Evolutionary conservation across 2,888 invertebrate genomes (phyloP).

Genomic region (Tholera decimalis): DNA sequence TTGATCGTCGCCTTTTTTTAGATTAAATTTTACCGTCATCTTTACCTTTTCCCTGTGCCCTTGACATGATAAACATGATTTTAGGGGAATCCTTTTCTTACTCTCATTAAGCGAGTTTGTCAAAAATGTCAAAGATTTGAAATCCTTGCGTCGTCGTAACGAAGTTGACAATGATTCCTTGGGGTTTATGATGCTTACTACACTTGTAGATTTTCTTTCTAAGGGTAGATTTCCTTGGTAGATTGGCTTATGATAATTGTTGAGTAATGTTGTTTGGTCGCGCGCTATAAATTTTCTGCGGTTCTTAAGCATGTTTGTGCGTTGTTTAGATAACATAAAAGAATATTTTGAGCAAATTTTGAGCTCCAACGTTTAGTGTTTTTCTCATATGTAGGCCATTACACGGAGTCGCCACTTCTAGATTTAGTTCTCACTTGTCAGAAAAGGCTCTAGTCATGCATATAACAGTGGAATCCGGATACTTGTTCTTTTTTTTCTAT

Average conservation of each 20-base stretch:
- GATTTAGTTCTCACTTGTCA: background rate
- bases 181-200: constrained; percentile 12
- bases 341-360: background rate
- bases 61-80: constrained; percentile 55
- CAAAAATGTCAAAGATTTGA: constrained; percentile 37
- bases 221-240: constrained; percentile 9
- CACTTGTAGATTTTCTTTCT: constrained; percentile 47
- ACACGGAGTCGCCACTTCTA: background rate
- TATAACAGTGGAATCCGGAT: background rate
- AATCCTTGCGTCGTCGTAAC: constrained; percentile 28
- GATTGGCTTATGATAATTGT: constrained; percentile 1
- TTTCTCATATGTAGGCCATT: constrained; percentile 6
- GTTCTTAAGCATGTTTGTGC: constrained; percentile 40
- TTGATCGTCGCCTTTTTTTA: constrained; percentile 22
- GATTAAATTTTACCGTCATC: constrained; percentile 47
- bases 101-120: constrained; percentile 2
- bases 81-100: constrained; percentile 21
- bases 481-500: background rate
- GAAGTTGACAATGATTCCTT: background rate
- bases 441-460: background rate
- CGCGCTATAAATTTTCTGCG: constrained; percentile 7
- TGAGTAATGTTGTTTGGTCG: background rate
- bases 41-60: constrained; percentile 45
- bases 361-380: background rate
- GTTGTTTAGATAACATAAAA: background rate